Base-by-base conservation (phyloP, 2,797 vertebrate species). In the Phoxinus dragarum region DNA sequence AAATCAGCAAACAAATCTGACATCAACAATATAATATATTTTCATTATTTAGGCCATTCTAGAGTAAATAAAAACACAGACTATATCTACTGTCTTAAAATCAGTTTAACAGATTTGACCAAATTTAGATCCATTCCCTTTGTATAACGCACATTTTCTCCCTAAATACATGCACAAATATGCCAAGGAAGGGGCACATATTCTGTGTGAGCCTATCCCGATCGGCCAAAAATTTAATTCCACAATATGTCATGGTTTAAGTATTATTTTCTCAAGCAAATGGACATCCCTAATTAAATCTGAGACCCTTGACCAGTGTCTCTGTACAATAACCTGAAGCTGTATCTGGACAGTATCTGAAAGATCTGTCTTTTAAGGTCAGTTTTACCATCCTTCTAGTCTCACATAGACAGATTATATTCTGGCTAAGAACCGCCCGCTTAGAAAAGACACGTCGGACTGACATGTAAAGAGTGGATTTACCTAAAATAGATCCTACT, bases 241-340 rank as follows among this genome's bases (percentile, higher is more conserved):
- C 19, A 81, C 40, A 69, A 81, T 66, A 17, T 84, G 23, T 40
- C 34, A 61, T 34, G 52, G 72, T 81, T 74, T 64, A 75, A 73
- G 56, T 10, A 34, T 80, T 76, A 88, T 66, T 61, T 76, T 61
- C 34, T 38, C 19, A 67, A 73, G 38, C 8, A 71, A 23, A 82
- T 31, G 49, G 38, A 66, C 31, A 59, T n/a, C 23, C 42, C 52
- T 31, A 76, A 81, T 87, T 85, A n/a, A 61, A n/a, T 76, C 40
- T 66, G 16, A 86, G 34, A 64, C 80, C 75, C 84, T 66, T 79
- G 84, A 84, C 19, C 68, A 54, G 52, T 54, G 49, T 85, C 72
- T 77, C 40, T 16, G 27, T 66, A 16, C 14, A 34, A 31, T 6
- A 31, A 34, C 61, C 14, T 66, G 61, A 17, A 31, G 14, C 27